Evolutionary conservation across 2,888 invertebrate genomes (phyloP).

Genomic region (Ceramica pisi): DNA sequence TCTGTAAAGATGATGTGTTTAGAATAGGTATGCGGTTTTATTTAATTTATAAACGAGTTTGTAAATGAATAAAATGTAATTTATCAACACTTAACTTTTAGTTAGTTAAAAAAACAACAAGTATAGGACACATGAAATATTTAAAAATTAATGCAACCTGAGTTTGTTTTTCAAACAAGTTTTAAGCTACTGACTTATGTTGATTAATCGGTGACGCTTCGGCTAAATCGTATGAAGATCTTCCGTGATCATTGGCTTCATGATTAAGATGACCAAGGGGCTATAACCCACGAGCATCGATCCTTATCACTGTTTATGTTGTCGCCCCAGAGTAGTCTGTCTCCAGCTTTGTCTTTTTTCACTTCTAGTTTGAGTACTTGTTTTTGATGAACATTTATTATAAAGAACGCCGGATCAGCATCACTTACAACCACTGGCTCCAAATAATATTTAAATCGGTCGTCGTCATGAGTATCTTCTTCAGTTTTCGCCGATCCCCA

Average conservation of each 20-base stretch:
- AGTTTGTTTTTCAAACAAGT: not conserved
- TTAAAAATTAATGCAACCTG: not conserved
- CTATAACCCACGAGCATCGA: constrained; percentile 27
- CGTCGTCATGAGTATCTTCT: constrained; percentile 38
- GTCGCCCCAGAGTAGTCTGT: constrained; percentile 62
- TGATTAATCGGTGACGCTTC: not conserved
- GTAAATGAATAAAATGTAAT: too few relatives aligned
- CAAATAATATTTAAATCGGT: constrained; percentile 63
- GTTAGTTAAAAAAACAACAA: not conserved
- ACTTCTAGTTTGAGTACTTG: constrained; percentile 66
- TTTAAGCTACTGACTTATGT: not conserved
- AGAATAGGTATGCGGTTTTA: not conserved
- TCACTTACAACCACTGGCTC: constrained; percentile 58
- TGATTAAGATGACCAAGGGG: not conserved
- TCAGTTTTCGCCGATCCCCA: constrained; percentile 54
- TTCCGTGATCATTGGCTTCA: not conserved
- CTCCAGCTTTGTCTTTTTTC: constrained; percentile 40
- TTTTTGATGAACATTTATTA: constrained; percentile 63
- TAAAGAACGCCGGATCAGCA: constrained; percentile 61
- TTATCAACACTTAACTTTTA: constrained; percentile 11
- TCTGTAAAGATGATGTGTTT: constrained; percentile 1
- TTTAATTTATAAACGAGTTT: not conserved
- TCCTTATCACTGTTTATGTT: constrained; percentile 2
- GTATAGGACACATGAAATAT: not conserved
- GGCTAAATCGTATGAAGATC: not conserved